Percentiles rank a stretch among this genome's conserved stretches.
Conservation (phyloP, 1,140 invertebrate genomes). For the Phortica variegata region DNA sequence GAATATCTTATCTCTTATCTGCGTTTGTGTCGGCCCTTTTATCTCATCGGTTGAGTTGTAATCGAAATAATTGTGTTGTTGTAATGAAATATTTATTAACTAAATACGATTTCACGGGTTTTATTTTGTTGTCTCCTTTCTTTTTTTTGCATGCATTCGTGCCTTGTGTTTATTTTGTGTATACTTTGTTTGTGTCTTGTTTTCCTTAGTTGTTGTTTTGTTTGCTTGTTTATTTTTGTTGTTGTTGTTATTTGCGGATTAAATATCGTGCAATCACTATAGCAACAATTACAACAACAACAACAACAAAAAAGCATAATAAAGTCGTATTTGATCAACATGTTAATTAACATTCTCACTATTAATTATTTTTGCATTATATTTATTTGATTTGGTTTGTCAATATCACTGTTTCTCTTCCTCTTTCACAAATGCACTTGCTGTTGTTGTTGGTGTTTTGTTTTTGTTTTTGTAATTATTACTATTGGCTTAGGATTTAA, state of each 20-base stretch:
- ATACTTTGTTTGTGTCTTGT: too few relatives aligned
- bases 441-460: not conserved
- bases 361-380: constrained; percentile 51
- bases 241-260: not conserved
- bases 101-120: too few relatives aligned
- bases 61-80: constrained; percentile 18
- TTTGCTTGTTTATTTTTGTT: constrained; percentile 3
- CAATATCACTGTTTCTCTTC: too few relatives aligned
- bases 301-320: constrained; percentile 47
- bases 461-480: not conserved
- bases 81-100: constrained; percentile 45
- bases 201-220: constrained; percentile 4
- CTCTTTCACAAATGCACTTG: not conserved
- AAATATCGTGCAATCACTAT: too few relatives aligned
- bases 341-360: constrained; percentile 49
- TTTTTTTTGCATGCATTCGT: constrained; percentile 27
- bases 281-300: too few relatives aligned
- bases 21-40: too few relatives aligned
- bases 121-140: constrained; percentile 30
- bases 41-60: too few relatives aligned
- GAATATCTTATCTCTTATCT: too few relatives aligned
- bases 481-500: too few relatives aligned
- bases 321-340: constrained; percentile 50
- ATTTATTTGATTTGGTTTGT: constrained; percentile 1
- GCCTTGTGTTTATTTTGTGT: too few relatives aligned